Conservation (phyloP, 37 sponge, comb jelly and placozoan genomes). For the Chondrilla cf. caribensis region DNA sequence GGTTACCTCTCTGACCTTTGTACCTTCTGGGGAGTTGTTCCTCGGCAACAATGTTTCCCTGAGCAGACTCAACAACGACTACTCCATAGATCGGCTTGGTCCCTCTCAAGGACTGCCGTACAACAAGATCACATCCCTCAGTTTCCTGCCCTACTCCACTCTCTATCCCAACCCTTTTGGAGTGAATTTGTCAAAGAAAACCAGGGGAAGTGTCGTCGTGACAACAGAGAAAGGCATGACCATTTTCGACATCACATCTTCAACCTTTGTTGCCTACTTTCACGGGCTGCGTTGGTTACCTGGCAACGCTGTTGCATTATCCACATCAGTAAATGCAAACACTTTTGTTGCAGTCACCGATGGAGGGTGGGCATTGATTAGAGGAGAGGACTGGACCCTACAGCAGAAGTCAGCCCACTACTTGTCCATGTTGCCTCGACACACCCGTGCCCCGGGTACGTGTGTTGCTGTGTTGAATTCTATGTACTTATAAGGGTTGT, state of each 20-base stretch:
- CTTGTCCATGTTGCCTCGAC: slow-evolving; percentile 61
- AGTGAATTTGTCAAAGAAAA: background rate
- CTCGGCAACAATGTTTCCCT: slow-evolving; percentile 73
- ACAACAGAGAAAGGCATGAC: slow-evolving; percentile 43
- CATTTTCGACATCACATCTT: slow-evolving; percentile 51
- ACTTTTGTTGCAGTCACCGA: slow-evolving; percentile 54
- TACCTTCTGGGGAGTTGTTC: slow-evolving; percentile 58
- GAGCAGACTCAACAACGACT: slow-evolving; percentile 57
- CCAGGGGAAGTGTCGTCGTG: slow-evolving; percentile 8
- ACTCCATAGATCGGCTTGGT: slow-evolving; percentile 78
- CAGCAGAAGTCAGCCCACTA: slow-evolving; percentile 69
- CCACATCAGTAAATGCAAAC: background rate
- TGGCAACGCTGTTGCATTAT: slow-evolving; percentile 36
- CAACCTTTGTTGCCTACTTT: slow-evolving; percentile 48
- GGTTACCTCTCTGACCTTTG: slow-evolving; percentile 55
- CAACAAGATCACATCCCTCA: slow-evolving; percentile 41
- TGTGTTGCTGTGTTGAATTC: background rate
- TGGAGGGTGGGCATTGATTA: slow-evolving; percentile 48
- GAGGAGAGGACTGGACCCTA: slow-evolving; percentile 68
- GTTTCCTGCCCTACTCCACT: slow-evolving; percentile 11
- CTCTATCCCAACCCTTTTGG: slow-evolving; percentile 35
- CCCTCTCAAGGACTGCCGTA: slow-evolving; percentile 72
- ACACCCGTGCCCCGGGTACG: slow-evolving; percentile 69
- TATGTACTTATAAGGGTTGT: no score
- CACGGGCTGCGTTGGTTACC: slow-evolving; percentile 71